Conservation (phyloP, 2,113 vertebrate species). For the Plotosus lineatus region DNA sequence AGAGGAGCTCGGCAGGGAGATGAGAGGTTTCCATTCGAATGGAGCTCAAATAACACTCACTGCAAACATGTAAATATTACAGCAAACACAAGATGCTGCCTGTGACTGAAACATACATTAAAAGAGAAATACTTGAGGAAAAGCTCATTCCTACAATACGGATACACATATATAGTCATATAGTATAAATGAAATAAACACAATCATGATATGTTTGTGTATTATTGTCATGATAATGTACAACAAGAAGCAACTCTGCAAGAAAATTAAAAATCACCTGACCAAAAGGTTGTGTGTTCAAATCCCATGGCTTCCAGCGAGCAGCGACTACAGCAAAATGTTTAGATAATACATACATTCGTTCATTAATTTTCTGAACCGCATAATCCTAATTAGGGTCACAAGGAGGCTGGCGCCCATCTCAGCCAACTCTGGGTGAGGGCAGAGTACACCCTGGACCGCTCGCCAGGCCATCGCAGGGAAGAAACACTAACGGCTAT, state of each 20-base stretch:
- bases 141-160: background rate
- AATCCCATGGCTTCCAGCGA: background rate
- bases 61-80: conserved; percentile 55
- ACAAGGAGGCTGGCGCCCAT: too few species aligned
- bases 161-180: background rate
- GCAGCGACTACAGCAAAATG: background rate
- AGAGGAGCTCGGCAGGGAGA: conserved; percentile 42
- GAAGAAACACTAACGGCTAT: too few species aligned
- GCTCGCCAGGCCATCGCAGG: too few species aligned
- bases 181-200: background rate
- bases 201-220: too few species aligned
- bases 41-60: conserved; percentile 33
- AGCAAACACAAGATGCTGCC: conserved; percentile 30
- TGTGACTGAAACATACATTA: background rate
- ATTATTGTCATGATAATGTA: background rate
- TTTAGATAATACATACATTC: background rate
- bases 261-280: too few species aligned
- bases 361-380: too few species aligned
- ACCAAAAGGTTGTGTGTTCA: too few species aligned
- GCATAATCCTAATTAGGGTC: too few species aligned
- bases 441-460: too few species aligned
- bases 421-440: too few species aligned
- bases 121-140: background rate
- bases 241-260: background rate
- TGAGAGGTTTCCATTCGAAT: conserved; percentile 43